Percentiles rank a stretch among this genome's conserved stretches.
Evolutionary conservation across 2,888 invertebrate species (phyloP).

Genomic region (Drosophila ochracea): DNA sequence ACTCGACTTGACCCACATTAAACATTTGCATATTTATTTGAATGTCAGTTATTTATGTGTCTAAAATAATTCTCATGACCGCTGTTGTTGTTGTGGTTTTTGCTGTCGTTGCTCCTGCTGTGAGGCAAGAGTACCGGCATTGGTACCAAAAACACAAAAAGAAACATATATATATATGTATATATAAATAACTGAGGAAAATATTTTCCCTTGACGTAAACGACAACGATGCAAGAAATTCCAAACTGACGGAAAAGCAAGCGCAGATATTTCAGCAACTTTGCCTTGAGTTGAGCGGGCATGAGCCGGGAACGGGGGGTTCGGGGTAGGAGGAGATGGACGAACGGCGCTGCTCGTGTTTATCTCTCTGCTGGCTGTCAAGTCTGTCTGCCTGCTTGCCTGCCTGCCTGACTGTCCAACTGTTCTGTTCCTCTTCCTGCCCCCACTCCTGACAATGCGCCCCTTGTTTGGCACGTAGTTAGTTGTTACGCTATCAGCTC

Average conservation of each 20-base stretch:
- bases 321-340: background rate
- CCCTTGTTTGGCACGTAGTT: constrained; percentile 53
- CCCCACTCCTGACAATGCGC: constrained; percentile 1
- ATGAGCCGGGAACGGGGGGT: background rate
- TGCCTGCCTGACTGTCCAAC: constrained; percentile 23
- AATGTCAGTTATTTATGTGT: constrained; percentile 43
- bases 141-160: constrained; percentile 15
- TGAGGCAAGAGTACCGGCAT: constrained; percentile 8
- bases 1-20: constrained; percentile 64
- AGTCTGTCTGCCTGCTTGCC: constrained; percentile 10
- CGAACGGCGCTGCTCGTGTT: constrained; percentile 37
- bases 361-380: constrained; percentile 41
- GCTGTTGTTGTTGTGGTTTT: constrained; percentile 20
- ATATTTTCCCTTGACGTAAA: constrained; percentile 67
- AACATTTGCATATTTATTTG: constrained; percentile 67
- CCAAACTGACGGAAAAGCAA: constrained; percentile 78
- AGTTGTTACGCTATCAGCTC: constrained; percentile 68
- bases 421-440: constrained; percentile 15
- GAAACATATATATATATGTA: constrained; percentile 4
- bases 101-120: constrained; percentile 19
- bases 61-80: constrained; percentile 24
- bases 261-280: constrained; percentile 73
- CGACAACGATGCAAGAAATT: constrained; percentile 71
- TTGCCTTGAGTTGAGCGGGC: constrained; percentile 30
- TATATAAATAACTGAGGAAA: constrained; percentile 28